Percentiles rank a stretch among this genome's conserved stretches.
Evolutionary conservation across 2,888 invertebrate species (phyloP).

Genomic region (Spialia ferax): DNA sequence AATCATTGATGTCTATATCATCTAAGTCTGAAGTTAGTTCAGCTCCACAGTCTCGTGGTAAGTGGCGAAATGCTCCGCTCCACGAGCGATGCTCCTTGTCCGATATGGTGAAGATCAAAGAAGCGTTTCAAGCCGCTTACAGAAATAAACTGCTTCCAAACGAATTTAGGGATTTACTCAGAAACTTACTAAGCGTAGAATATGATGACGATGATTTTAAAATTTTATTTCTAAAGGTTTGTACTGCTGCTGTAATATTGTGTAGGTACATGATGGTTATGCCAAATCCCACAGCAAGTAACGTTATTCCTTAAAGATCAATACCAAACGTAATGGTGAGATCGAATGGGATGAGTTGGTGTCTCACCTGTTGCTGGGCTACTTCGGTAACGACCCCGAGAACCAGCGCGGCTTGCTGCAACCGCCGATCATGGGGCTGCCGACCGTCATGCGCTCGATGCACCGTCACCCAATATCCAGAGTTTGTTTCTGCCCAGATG

Average conservation of each 20-base stretch:
- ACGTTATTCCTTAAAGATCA: slow-evolving; percentile 71
- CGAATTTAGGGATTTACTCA: slow-evolving; percentile 73
- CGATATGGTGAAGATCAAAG: slow-evolving; percentile 76
- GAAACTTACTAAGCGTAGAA: slow-evolving; percentile 74
- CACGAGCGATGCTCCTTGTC: slow-evolving; percentile 51
- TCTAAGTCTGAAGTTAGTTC: slow-evolving; percentile 71
- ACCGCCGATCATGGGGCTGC: slow-evolving; percentile 87
- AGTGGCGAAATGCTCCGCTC: slow-evolving; percentile 61
- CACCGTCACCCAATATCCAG: slow-evolving; percentile 90
- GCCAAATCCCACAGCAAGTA: too few species aligned
- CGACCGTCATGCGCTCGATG: slow-evolving; percentile 87
- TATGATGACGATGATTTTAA: slow-evolving; percentile 87
- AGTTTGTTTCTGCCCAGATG: slow-evolving; percentile 88
- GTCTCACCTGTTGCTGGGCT: slow-evolving; percentile 91
- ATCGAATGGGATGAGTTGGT: slow-evolving; percentile 93
- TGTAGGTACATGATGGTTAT: too few species aligned
- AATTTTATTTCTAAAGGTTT: slow-evolving; percentile 88
- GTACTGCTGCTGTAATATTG: not conserved
- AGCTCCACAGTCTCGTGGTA: slow-evolving; percentile 51
- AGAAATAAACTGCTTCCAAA: slow-evolving; percentile 70
- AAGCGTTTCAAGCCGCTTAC: slow-evolving; percentile 75
- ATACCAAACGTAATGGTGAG: slow-evolving; percentile 85
- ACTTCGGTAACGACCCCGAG: slow-evolving; percentile 89
- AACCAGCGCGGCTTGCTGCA: slow-evolving; percentile 88
- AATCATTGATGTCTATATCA: slow-evolving; percentile 64